Percentiles rank a stretch among this genome's conserved stretches.
Evolutionary conservation across 1,140 invertebrate genomes (phyloP).

Genomic region (Sycophila sp.): DNA sequence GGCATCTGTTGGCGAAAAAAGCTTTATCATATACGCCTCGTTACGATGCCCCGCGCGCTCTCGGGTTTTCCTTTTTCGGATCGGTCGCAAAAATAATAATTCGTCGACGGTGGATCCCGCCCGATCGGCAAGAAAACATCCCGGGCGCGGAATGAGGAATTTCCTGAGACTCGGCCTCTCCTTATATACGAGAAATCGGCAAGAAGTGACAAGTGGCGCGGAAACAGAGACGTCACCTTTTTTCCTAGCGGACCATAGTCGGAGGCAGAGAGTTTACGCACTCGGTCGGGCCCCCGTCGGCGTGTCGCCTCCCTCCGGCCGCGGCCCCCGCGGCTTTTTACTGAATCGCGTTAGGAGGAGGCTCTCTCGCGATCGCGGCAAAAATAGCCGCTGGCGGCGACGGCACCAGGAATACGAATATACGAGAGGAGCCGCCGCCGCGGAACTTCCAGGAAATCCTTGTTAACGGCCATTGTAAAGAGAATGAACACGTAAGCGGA

Average conservation of each 20-base stretch:
- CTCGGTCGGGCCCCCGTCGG: neutral
- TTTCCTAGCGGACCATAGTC: neutral
- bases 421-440: neutral
- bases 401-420: constrained; percentile 5
- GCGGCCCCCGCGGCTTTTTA: constrained; percentile 9
- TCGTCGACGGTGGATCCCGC: neutral
- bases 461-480: constrained; percentile 40
- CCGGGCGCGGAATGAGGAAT: neutral
- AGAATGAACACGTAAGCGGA: constrained; percentile 40
- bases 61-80: neutral
- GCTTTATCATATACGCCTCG: neutral
- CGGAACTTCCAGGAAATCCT: constrained; percentile 41
- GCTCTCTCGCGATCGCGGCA: neutral
- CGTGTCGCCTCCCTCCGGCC: neutral
- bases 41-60: neutral
- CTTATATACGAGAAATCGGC: constrained; percentile 2
- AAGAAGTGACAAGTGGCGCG: constrained; percentile 13
- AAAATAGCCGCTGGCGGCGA: constrained; percentile 10
- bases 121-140: neutral
- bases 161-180: neutral
- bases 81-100: constrained; percentile 1
- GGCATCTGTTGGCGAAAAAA: no score
- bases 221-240: constrained; percentile 31
- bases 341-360: constrained; percentile 2
- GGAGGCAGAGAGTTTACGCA: no score